Conservation (phyloP, 2,113 vertebrate species). For the Lophotis ruficrista region DNA sequence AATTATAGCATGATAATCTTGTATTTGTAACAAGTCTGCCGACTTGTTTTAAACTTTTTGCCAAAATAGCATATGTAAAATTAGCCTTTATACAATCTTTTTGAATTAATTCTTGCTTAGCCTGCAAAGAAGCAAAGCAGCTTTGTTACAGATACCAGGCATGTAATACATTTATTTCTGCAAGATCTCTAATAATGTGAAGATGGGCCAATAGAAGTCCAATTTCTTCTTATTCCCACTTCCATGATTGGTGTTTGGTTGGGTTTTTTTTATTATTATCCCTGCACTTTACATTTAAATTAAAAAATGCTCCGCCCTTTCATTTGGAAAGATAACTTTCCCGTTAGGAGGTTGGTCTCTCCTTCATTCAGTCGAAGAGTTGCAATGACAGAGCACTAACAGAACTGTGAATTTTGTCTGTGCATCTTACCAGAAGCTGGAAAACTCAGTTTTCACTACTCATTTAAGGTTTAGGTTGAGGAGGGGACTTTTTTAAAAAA, state of each 20-base stretch:
- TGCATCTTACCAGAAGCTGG: not conserved
- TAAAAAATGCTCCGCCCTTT: not conserved
- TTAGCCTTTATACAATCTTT: not conserved
- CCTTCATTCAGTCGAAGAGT: slow-evolving; percentile 24
- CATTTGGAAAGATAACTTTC: slow-evolving; percentile 36
- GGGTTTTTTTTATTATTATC: not conserved
- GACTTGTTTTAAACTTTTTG: not conserved
- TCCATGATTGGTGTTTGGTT: not conserved
- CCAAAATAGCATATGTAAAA: not conserved
- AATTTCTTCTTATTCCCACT: not conserved
- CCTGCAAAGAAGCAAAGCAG: not conserved
- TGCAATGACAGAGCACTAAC: slow-evolving; percentile 52
- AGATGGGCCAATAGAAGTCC: not conserved
- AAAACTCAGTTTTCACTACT: not conserved
- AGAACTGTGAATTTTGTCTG: slow-evolving; percentile 53
- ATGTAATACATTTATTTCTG: not conserved
- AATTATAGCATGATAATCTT: not conserved
- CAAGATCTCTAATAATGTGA: not conserved
- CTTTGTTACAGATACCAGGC: not conserved
- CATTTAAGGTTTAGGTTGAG: not conserved
- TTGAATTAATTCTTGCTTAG: not conserved
- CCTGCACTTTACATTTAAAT: not conserved
- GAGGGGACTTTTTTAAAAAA: not conserved
- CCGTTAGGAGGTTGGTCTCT: slow-evolving; percentile 33
- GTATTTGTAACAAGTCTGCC: not conserved